Conservation (phyloP, 2,113 vertebrate genomes). For the Shinisaurus crocodilurus region DNA sequence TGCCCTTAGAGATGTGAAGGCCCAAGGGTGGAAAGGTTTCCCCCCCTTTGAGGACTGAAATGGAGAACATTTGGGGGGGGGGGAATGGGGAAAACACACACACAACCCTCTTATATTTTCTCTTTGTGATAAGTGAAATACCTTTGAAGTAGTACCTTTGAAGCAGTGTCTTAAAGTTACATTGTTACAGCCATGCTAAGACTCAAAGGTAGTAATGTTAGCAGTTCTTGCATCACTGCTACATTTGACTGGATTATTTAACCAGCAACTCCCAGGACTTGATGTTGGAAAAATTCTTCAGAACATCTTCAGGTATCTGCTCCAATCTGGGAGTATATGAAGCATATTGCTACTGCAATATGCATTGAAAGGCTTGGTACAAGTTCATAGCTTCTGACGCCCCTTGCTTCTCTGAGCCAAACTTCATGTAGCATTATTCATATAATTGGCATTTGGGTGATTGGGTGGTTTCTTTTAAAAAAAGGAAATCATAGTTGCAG, state of each 20-base stretch:
- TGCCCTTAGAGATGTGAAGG: not conserved
- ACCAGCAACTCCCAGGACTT: too few relatives aligned
- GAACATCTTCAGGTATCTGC: not conserved
- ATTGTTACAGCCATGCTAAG: not conserved
- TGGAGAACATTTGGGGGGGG: not conserved
- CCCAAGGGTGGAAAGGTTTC: not conserved
- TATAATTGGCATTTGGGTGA: not conserved
- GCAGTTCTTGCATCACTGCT: not conserved
- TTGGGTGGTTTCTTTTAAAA: too few relatives aligned
- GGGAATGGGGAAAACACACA: not conserved
- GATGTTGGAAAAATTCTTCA: not conserved
- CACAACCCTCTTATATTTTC: not conserved
- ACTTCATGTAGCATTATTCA: not conserved
- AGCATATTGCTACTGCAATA: not conserved
- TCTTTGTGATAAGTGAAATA: not conserved
- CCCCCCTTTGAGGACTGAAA: not conserved
- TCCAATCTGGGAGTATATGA: not conserved
- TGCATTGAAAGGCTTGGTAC: not conserved
- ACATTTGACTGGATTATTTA: not conserved
- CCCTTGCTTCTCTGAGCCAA: not conserved
- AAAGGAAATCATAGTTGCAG: too few relatives aligned
- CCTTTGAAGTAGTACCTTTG: too few relatives aligned
- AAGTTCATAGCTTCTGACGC: not conserved
- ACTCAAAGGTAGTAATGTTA: not conserved
- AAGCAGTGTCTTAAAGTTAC: not conserved